Percentiles rank a stretch among this genome's conserved stretches.
These are phyloP conservation scores for Probosciger aterrimus DNA, from an alignment of 2,113 vertebrate genomes.

Conservation along the genomic window DNA sequence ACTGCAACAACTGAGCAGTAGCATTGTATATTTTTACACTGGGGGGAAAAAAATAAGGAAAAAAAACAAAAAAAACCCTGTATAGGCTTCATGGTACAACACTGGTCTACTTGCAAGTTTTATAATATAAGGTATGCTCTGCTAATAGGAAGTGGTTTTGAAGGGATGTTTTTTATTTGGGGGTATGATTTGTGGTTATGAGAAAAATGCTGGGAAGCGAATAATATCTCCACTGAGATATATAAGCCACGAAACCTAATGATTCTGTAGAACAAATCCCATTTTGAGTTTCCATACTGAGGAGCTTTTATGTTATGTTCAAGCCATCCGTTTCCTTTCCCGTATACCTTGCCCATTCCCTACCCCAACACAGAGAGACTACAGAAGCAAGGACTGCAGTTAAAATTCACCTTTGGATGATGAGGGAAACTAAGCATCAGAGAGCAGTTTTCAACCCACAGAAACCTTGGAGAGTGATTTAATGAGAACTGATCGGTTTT, in stretches of 20 bases:
- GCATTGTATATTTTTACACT: constrained; percentile 79
- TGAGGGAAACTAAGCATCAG: not conserved
- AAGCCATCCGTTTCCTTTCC: not conserved
- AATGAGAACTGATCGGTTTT: constrained; percentile 1
- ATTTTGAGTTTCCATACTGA: constrained; percentile 20
- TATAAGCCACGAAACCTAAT: constrained; percentile 14
- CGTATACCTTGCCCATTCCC: not conserved
- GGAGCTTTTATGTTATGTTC: constrained; percentile 10
- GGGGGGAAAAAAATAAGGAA: constrained; percentile 43
- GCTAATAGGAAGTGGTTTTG: constrained; percentile 60
- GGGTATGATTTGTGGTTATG: constrained; percentile 61
- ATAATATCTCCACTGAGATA: constrained; percentile 34
- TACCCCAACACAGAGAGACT: not conserved
- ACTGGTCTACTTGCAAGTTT: constrained; percentile 78
- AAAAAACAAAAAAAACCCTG: constrained; percentile 25
- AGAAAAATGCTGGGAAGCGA: constrained; percentile 25
- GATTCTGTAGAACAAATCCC: not conserved
- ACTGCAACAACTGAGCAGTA: constrained; percentile 58
- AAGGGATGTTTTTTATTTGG: constrained; percentile 47
- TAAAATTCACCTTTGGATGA: not conserved
- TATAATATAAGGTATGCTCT: constrained; percentile 64
- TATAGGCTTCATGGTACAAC: constrained; percentile 77
- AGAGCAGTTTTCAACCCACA: not conserved
- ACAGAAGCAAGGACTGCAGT: not conserved
- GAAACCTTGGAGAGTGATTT: not conserved